Percentiles rank a stretch among this genome's conserved stretches.
phyloP scores from a whole-genome alignment of 2,113 vertebrate species.

The Pterocles burchelli region DNA sequence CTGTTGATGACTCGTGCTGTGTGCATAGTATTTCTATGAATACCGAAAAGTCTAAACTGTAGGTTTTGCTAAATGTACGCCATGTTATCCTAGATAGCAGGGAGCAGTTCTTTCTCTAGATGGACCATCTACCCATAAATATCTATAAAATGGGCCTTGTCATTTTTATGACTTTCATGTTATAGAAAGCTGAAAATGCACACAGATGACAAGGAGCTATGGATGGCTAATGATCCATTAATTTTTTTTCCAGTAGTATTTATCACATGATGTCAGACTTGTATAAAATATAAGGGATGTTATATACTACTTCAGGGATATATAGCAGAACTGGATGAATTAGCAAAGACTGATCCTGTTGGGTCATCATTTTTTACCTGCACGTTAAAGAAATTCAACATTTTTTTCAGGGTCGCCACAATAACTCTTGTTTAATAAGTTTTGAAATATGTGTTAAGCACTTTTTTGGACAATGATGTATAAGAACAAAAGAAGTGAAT shows the following conservation, averaged over 20 bases:
- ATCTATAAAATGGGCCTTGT: slow-evolving; percentile 7
- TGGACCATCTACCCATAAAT: neutral
- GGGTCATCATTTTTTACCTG: neutral
- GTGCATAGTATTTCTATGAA: neutral
- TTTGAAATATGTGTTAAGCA: neutral
- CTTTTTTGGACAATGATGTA: neutral
- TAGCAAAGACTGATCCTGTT: neutral
- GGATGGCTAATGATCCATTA: slow-evolving; percentile 7
- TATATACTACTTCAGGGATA: neutral
- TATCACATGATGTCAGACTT: slow-evolving; percentile 35
- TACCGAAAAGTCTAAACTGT: neutral
- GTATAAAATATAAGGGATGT: neutral
- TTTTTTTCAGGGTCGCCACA: neutral
- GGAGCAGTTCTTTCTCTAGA: neutral
- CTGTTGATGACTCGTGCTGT: neutral
- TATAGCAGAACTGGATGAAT: neutral
- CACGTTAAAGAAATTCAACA: neutral
- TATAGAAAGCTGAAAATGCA: slow-evolving; percentile 15
- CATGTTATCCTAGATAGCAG: neutral
- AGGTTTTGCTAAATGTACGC: neutral
- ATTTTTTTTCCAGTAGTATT: neutral
- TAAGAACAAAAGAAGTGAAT: neutral
- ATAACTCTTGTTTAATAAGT: neutral
- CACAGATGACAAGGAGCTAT: neutral
- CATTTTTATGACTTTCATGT: slow-evolving; percentile 26